Percentiles rank a stretch among this genome's conserved stretches.
These are phyloP conservation scores for Drosophila sechellia DNA, from an alignment of 1,140 invertebrate genomes.

Conservation along the genomic window DNA sequence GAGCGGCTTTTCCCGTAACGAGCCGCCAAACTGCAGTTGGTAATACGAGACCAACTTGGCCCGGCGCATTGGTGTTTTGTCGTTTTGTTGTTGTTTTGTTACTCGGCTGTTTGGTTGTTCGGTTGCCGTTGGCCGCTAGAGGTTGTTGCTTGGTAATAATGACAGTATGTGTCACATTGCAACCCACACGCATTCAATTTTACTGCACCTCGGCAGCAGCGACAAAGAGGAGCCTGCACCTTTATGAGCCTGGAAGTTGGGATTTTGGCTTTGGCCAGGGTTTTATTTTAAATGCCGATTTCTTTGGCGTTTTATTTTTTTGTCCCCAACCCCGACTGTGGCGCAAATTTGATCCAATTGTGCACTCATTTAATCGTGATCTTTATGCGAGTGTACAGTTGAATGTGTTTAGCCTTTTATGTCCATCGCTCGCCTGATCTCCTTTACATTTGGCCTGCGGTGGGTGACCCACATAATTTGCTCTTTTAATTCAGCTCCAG, in stretches of 20 bases:
- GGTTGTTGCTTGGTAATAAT: slow-evolving; percentile 79
- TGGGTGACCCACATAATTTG: slow-evolving; percentile 75
- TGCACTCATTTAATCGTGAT: slow-evolving; percentile 83
- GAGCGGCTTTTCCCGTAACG: slow-evolving; percentile 68
- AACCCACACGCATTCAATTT: slow-evolving; percentile 83
- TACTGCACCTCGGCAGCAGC: slow-evolving; percentile 49
- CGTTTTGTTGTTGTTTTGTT: slow-evolving; percentile 32
- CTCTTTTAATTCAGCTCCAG: slow-evolving; percentile 29
- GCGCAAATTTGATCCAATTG: slow-evolving; percentile 83
- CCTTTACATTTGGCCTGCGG: slow-evolving; percentile 54
- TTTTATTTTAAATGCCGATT: slow-evolving; percentile 43
- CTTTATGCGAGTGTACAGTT: slow-evolving; percentile 82
- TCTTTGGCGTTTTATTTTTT: background rate
- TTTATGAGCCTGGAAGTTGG: slow-evolving; percentile 68
- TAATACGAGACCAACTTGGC: slow-evolving; percentile 70
- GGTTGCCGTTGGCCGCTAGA: slow-evolving; percentile 57
- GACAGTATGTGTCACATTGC: slow-evolving; percentile 83
- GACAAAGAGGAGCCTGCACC: slow-evolving; percentile 55
- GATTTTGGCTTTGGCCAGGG: slow-evolving; percentile 28
- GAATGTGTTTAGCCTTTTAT: slow-evolving; percentile 83
- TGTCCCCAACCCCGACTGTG: slow-evolving; percentile 42
- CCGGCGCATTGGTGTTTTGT: slow-evolving; percentile 34
- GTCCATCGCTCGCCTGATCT: slow-evolving; percentile 57
- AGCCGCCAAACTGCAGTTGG: slow-evolving; percentile 67
- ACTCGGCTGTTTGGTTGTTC: slow-evolving; percentile 15